Evolutionary conservation across 2,113 vertebrate species (phyloP), one percentile per base, ranked within the genome.

Genomic region (Taxidea taxus): DNA sequence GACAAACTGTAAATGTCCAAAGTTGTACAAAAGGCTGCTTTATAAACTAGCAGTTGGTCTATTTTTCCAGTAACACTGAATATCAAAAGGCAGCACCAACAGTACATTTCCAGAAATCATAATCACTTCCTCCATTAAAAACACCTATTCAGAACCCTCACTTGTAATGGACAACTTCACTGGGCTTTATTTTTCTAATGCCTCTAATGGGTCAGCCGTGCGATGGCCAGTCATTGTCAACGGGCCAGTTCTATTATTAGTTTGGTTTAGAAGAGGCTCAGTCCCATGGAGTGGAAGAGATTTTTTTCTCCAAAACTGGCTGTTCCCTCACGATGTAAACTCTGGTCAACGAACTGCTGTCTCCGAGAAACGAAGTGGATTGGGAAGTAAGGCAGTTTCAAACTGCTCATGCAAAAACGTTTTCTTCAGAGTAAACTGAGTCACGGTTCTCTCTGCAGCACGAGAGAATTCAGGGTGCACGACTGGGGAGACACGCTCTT

Each of bases 151-250:
- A 62, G 39, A 78, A 29, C 39, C 27, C 86, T 93, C 27, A 29
- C 25, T 78, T 80, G 29, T 44, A 85, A 78, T 2, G 16, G 56
- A 60, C 18, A 89, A 93, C 82, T 68, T 90, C 31, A 56, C n/a
- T 47, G 49, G 87, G 37, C n/a, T 94, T 96, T 88, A 89, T 94
- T 97, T 96, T 84, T 70, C 31, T 74, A 90, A 66, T 82, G 84
- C 6, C 20, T 95, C 94, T 80, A 42, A 68, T n/a, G 54, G 31
- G 23, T 80, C 4, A 29, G 31, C 81, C 75, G 39, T 23, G 23
- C 34, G 54, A n/a, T 58, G 60, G 15, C 89, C 95, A 81, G 18
- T 91, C 23, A 72, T 18, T 87, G 80, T 47, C 20, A 37, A 72
- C 14, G 18, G 44, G 58, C 81, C 82, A 83, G 15, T 60, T 96